Conservation (phyloP, 1,140 invertebrate genomes). For the Theocolax elegans region DNA sequence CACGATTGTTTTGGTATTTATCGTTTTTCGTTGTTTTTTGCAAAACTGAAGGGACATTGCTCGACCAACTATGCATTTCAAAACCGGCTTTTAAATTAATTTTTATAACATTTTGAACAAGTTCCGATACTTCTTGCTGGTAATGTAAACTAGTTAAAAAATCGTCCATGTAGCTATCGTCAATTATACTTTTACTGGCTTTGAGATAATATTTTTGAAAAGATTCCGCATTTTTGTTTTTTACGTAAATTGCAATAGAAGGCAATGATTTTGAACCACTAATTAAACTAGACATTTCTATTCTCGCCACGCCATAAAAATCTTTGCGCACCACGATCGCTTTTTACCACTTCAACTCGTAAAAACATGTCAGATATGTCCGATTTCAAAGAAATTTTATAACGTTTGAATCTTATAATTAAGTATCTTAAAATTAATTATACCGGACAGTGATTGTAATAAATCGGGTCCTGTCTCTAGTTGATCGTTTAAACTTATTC, state of each 20-base stretch:
- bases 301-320: too few relatives aligned
- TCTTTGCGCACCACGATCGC: background rate
- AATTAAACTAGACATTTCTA: slow-evolving; percentile 52
- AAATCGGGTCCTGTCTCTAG: too few relatives aligned
- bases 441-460: too few relatives aligned
- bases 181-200: too few relatives aligned
- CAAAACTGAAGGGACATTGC: too few relatives aligned
- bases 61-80: slow-evolving; percentile 8
- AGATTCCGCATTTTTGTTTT: slow-evolving; percentile 44
- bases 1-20: too few relatives aligned
- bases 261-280: slow-evolving; percentile 55
- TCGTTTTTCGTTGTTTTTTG: too few relatives aligned
- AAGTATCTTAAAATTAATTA: too few relatives aligned
- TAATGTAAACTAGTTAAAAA: background rate
- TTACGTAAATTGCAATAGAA: slow-evolving; percentile 47
- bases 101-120: background rate
- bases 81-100: background rate
- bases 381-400: too few relatives aligned
- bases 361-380: background rate
- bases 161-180: slow-evolving; percentile 22
- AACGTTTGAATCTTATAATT: too few relatives aligned
- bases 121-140: background rate
- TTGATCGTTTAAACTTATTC: too few relatives aligned
- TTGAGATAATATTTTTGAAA: too few relatives aligned
- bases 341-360: background rate